These are phyloP conservation scores for Anguilla megastoma DNA, from an alignment of 2,797 vertebrate genomes.

Conservation along the genomic window DNA sequence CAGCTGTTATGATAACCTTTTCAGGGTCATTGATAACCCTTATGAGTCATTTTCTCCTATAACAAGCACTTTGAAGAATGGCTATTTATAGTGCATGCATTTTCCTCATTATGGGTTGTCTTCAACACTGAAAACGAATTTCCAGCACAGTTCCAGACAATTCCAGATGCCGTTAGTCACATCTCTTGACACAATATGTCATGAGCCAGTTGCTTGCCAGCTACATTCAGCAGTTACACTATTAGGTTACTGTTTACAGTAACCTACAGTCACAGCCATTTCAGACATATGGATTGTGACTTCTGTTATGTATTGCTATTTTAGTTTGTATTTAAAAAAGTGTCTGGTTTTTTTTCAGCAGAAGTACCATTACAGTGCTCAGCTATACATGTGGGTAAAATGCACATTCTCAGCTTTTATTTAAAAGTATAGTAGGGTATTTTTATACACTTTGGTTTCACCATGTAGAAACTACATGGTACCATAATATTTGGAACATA, in stretches of 20 bases:
- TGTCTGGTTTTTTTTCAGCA: neutral
- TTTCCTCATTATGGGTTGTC: neutral
- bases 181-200: neutral
- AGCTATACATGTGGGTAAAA: too few species aligned
- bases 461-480: too few species aligned
- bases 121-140: neutral
- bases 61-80: conserved; percentile 4
- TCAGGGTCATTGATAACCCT: neutral
- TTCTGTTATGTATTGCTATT: neutral
- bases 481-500: too few species aligned
- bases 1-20: neutral
- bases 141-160: conserved; percentile 7
- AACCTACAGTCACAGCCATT: neutral
- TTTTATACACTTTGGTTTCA: too few species aligned
- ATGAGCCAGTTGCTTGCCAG: neutral
- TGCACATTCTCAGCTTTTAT: too few species aligned
- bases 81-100: conserved; percentile 8
- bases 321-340: neutral
- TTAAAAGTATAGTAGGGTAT: too few species aligned
- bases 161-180: conserved; percentile 6
- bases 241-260: neutral
- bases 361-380: neutral
- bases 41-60: neutral
- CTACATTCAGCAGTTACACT: neutral
- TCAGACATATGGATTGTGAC: neutral